Evolutionary conservation across 2,888 invertebrate genomes (phyloP).

Genomic region (Cataglyphis cursor): DNA sequence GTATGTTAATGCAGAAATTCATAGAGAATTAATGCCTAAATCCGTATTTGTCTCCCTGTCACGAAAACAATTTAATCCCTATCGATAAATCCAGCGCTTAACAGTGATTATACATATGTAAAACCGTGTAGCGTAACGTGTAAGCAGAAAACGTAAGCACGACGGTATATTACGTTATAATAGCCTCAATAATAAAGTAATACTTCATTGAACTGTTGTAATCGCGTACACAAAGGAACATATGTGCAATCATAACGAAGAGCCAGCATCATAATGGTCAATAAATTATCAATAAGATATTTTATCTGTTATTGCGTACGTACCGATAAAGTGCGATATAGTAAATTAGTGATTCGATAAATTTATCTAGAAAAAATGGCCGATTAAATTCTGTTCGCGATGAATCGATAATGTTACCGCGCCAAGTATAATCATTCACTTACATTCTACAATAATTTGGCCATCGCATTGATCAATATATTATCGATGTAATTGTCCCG

Average conservation of each 20-base stretch:
- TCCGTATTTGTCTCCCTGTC: background rate
- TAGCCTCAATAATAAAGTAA: conserved; percentile 5
- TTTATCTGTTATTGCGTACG: conserved; percentile 10
- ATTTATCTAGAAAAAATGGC: conserved; percentile 1
- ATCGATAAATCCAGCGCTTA: background rate
- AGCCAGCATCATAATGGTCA: background rate
- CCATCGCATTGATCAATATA: background rate
- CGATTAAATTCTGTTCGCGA: background rate
- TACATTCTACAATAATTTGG: conserved; percentile 27
- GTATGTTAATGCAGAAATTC: conserved; percentile 12
- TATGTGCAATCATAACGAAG: conserved; percentile 3
- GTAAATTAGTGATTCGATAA: conserved; percentile 8
- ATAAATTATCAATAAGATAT: background rate
- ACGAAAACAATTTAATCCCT: background rate
- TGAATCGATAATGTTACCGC: background rate
- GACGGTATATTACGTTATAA: conserved; percentile 12
- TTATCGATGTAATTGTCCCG: background rate
- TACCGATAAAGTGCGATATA: conserved; percentile 1
- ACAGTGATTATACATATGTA: background rate
- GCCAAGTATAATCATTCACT: background rate
- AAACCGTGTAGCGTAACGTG: background rate
- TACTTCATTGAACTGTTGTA: background rate
- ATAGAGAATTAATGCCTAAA: background rate
- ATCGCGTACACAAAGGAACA: background rate
- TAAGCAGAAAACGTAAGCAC: background rate